Base-by-base conservation (phyloP, 2,888 invertebrate genomes). In the Torymus aiolomorphi region DNA sequence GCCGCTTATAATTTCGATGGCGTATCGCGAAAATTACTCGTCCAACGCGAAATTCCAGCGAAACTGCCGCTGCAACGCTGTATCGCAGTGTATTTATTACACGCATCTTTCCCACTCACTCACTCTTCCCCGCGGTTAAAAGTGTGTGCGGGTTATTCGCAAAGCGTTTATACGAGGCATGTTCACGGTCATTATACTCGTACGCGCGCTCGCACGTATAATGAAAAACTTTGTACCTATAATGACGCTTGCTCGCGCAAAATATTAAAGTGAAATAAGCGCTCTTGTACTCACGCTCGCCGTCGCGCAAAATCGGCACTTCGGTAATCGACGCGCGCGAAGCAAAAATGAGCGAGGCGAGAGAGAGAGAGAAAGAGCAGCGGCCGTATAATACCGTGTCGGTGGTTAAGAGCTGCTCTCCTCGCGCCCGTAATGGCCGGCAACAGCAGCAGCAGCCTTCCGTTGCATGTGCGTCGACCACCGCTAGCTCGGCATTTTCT, bases 151-250 rank as follows among this genome's bases (percentile, higher is more conserved):
- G 16, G 12, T 69, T 59, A 66, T 51, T 20, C 75, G 75, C 66
- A 59, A 51, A 51, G 18, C 74, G 59, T 66, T 66, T 67, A 75
- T 61, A 61, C 67, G 76, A 51, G 76, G 52, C 61, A 18, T 57
- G 63, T 52, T 66, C 69, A 56, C 61, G 69, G 73, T 67, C 76
- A 76, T 80, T 80, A 80, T 65, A 56, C 74, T 4, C 61, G 51
- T 56, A n/a, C 51, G 67, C 75, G 67, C 72, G 62, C 51, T 63
- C 75, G 67, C 72, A 57, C 61, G 51, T 61, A 76, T 79, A 77
- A 82, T 80, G 79, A 82, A 80, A 81, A 78, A 81, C 81, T 81
- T 80, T 82, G 82, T 81, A 76, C 78, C 79, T 49, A 59, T 76
- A 78, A 78, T 78, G 78, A 78, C 81, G 67, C 65, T 11, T 24